Percentiles rank a stretch among this genome's conserved stretches.
Conservation (phyloP, 2,113 vertebrate species). For the Rhynchomys soricoides region DNA sequence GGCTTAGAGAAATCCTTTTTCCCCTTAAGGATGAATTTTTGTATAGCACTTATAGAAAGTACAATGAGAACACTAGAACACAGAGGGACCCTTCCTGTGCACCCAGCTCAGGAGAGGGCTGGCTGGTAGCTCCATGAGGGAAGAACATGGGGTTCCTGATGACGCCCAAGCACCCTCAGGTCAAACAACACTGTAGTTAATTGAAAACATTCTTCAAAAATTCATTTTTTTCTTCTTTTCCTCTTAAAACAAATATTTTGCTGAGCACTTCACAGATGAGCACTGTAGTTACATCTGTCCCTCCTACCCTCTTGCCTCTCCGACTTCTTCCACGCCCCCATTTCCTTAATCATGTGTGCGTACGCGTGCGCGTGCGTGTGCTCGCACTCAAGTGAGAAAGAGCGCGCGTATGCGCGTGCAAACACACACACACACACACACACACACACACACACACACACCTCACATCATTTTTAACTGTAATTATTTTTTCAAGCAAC, state of each 20-base stretch:
- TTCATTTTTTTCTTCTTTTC: background rate
- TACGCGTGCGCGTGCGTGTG: no score
- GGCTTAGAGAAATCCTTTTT: slow-evolving; percentile 35
- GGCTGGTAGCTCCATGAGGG: background rate
- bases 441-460: background rate
- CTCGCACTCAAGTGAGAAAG: no score
- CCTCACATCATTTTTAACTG: background rate
- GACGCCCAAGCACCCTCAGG: no score
- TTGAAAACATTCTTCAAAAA: background rate
- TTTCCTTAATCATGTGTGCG: background rate
- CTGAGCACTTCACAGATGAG: background rate
- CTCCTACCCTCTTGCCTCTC: background rate
- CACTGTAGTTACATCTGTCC: background rate
- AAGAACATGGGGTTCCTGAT: background rate
- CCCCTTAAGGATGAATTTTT: background rate
- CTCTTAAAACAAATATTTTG: background rate
- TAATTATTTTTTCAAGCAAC: background rate
- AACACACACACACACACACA: background rate
- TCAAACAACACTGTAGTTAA: background rate
- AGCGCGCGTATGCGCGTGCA: no score
- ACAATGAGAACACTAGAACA: slow-evolving; percentile 13
- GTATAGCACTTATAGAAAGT: background rate
- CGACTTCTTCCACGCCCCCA: background rate
- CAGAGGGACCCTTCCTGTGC: background rate
- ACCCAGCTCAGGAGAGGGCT: background rate